These are phyloP conservation scores for Typhlomys cinereus DNA, from an alignment of 2,113 vertebrate species.

Conservation along the genomic window DNA sequence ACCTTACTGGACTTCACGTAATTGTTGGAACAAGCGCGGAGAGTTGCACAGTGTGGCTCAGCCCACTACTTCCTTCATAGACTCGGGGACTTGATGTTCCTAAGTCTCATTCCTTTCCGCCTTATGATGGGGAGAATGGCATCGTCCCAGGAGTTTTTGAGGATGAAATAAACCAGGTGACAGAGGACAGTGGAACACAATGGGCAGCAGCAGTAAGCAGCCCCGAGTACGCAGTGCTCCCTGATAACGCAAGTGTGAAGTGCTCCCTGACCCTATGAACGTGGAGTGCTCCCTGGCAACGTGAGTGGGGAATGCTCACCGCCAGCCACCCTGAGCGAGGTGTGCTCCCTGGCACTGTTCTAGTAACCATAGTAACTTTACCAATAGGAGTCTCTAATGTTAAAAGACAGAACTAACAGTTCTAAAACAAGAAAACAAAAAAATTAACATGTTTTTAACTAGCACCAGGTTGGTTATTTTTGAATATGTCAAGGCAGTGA, in stretches of 20 bases:
- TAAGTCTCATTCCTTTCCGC: not conserved
- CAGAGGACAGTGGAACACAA: not conserved
- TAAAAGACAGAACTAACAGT: not conserved
- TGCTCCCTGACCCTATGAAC: too few relatives aligned
- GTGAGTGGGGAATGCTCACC: not conserved
- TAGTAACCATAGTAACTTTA: not conserved
- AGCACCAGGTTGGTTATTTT: not conserved
- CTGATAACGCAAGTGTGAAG: not conserved
- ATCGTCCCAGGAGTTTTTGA: not conserved
- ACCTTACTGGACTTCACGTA: too few relatives aligned
- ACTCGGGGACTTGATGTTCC: not conserved
- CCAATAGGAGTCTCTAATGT: constrained; percentile 33
- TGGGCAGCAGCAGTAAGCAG: not conserved
- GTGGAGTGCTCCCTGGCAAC: not conserved
- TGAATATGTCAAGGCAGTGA: not conserved
- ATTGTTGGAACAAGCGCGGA: too few relatives aligned
- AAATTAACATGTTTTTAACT: constrained; percentile 10
- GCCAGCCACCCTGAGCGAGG: too few relatives aligned
- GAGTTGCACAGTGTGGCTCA: too few relatives aligned
- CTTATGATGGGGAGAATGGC: not conserved
- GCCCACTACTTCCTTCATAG: not conserved
- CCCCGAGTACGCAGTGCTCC: not conserved
- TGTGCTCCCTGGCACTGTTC: not conserved
- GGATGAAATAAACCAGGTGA: not conserved
- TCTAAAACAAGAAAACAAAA: constrained; percentile 5